Evolutionary conservation across 2,797 vertebrate genomes (phyloP).

Genomic region (Pseudopleuronectes americanus): DNA sequence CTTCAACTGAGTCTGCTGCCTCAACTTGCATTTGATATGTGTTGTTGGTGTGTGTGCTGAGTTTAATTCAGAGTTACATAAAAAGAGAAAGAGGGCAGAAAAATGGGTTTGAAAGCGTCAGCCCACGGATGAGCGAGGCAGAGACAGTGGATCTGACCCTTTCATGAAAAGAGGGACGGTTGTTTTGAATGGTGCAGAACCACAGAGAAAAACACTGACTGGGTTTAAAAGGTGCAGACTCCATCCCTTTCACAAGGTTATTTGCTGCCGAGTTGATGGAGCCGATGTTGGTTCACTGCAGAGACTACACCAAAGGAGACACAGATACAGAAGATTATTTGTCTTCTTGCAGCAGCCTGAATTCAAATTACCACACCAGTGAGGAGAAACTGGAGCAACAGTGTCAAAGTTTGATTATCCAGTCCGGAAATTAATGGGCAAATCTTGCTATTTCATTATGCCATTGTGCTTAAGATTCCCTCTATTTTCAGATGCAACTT

Average conservation of each 20-base stretch:
- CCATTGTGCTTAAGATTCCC: too few species aligned
- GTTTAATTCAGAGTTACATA: conserved; percentile 39
- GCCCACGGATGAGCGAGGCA: conserved; percentile 8
- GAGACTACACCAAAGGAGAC: not conserved
- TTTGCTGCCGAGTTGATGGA: not conserved
- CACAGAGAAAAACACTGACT: not conserved
- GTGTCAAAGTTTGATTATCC: conserved; percentile 3
- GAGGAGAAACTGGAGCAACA: conserved; percentile 4
- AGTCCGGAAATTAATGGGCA: too few species aligned
- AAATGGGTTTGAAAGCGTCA: not conserved
- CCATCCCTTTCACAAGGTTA: not conserved
- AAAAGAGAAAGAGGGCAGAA: not conserved
- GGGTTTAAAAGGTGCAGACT: conserved; percentile 3
- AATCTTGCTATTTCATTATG: too few species aligned
- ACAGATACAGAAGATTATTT: not conserved
- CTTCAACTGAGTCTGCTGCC: conserved; percentile 76
- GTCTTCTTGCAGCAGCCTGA: not conserved
- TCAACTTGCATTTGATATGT: conserved; percentile 54
- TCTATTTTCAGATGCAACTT: too few species aligned
- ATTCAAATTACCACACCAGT: not conserved
- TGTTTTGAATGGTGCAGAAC: conserved; percentile 5
- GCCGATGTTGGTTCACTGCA: not conserved
- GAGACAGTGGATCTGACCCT: conserved; percentile 6
- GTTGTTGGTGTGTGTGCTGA: conserved; percentile 63
- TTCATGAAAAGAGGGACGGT: not conserved